Evolutionary conservation across 2,888 invertebrate genomes (phyloP).

Genomic region (Acleris cristana): DNA sequence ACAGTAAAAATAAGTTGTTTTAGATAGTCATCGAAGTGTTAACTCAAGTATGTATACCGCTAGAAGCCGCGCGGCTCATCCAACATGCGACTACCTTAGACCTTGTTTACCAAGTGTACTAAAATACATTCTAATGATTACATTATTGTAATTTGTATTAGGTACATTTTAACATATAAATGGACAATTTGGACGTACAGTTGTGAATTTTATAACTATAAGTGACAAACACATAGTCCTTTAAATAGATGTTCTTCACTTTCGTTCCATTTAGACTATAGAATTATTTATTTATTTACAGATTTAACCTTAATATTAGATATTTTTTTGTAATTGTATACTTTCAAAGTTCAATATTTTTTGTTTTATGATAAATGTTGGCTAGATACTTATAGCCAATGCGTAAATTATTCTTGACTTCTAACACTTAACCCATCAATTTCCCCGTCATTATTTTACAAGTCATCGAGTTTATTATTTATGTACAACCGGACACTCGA

Average conservation of each 20-base stretch:
- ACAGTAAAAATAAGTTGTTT: slow-evolving; percentile 83
- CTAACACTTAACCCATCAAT: slow-evolving; percentile 10
- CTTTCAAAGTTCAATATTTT: slow-evolving; percentile 38
- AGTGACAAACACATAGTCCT: slow-evolving; percentile 66
- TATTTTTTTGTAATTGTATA: slow-evolving; percentile 47
- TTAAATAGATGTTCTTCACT: slow-evolving; percentile 68
- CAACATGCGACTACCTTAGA: slow-evolving; percentile 64
- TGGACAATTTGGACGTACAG: slow-evolving; percentile 85
- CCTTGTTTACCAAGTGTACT: slow-evolving; percentile 71
- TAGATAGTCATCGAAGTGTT: slow-evolving; percentile 74
- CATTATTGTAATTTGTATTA: slow-evolving; percentile 82
- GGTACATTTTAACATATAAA: slow-evolving; percentile 81
- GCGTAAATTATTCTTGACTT: background rate
- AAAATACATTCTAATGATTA: slow-evolving; percentile 78
- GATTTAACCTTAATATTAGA: slow-evolving; percentile 51
- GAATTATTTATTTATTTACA: slow-evolving; percentile 61
- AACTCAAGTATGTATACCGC: slow-evolving; percentile 58
- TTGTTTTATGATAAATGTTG: slow-evolving; percentile 20
- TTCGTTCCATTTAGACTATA: slow-evolving; percentile 69
- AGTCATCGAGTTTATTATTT: background rate
- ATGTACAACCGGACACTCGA: slow-evolving; percentile 5
- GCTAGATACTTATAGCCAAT: slow-evolving; percentile 1
- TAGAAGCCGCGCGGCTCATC: slow-evolving; percentile 62
- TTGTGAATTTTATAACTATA: slow-evolving; percentile 69
- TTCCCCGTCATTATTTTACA: background rate